Percentiles rank a stretch among this genome's conserved stretches.
Evolutionary conservation across 2,797 vertebrate species (phyloP).

Genomic region (Catostomus latipinnis): DNA sequence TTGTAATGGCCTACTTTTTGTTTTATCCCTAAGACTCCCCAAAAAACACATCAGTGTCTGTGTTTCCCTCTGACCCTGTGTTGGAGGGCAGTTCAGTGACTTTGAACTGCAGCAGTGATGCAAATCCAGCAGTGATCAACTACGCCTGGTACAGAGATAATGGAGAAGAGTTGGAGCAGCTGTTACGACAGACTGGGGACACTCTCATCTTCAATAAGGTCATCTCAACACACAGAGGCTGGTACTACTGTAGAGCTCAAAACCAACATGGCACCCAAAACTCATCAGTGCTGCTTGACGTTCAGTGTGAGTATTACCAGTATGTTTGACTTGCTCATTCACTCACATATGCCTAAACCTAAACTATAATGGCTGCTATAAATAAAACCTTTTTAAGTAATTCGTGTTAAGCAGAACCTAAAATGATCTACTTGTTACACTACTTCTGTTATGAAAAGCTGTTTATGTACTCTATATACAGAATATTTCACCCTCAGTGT

Average conservation of each 20-base stretch:
- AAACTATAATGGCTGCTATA: too few relatives aligned
- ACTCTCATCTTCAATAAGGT: constrained; percentile 12
- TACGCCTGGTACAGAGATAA: constrained; percentile 43
- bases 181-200: background rate
- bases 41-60: constrained; percentile 14
- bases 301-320: constrained; percentile 36
- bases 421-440: too few relatives aligned
- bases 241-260: constrained; percentile 43
- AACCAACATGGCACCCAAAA: constrained; percentile 29
- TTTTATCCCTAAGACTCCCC: background rate
- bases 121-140: constrained; percentile 11
- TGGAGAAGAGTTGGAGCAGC: constrained; percentile 6
- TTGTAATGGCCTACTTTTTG: background rate
- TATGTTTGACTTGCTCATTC: background rate
- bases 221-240: constrained; percentile 6
- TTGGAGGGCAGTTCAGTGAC: constrained; percentile 20
- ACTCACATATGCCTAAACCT: too few relatives aligned
- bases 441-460: too few relatives aligned
- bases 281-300: constrained; percentile 26
- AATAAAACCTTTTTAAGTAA: too few relatives aligned
- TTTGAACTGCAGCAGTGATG: constrained; percentile 31
- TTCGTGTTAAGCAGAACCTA: too few relatives aligned
- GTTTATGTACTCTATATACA: too few relatives aligned
- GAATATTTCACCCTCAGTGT: too few relatives aligned
- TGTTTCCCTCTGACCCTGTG: background rate